Conservation (phyloP, 2,888 invertebrate species). For the Scaeva pyrastri region DNA sequence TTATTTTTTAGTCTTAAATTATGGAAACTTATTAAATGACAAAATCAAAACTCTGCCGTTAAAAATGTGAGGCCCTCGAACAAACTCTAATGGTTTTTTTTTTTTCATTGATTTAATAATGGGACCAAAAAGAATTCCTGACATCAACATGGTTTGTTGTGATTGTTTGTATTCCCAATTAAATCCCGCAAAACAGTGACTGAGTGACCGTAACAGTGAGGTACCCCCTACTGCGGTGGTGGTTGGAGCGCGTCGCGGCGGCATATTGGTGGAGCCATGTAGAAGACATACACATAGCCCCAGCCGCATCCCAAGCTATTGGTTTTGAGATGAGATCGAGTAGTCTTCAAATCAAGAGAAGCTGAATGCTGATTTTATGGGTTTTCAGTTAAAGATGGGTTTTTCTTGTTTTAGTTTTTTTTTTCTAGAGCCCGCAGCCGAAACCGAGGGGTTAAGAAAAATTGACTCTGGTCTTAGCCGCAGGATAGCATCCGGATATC, state of each 20-base stretch:
- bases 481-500: constrained; percentile 69
- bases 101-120: constrained; percentile 65
- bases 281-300: background rate
- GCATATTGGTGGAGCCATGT: constrained; percentile 24
- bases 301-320: constrained; percentile 50
- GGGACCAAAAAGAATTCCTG: constrained; percentile 37
- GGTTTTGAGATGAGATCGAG: constrained; percentile 50
- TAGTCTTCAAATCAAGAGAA: constrained; percentile 48
- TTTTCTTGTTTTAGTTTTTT: constrained; percentile 49
- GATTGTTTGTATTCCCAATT: constrained; percentile 51
- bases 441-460: background rate
- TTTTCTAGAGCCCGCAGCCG: background rate
- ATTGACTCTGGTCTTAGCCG: constrained; percentile 47
- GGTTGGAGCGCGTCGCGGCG: background rate
- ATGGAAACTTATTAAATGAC: constrained; percentile 34
- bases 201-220: constrained; percentile 38
- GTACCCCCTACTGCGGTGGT: constrained; percentile 57
- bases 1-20: background rate
- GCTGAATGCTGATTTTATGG: constrained; percentile 59
- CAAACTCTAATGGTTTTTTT: constrained; percentile 48
- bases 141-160: constrained; percentile 50
- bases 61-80: constrained; percentile 15
- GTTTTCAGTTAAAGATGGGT: constrained; percentile 55
- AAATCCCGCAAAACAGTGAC: constrained; percentile 59
- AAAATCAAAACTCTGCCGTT: constrained; percentile 32